Percentiles rank a stretch among this genome's conserved stretches.
Evolutionary conservation across 2,888 invertebrate species (phyloP).

Genomic region (Lepidonotus clava): DNA sequence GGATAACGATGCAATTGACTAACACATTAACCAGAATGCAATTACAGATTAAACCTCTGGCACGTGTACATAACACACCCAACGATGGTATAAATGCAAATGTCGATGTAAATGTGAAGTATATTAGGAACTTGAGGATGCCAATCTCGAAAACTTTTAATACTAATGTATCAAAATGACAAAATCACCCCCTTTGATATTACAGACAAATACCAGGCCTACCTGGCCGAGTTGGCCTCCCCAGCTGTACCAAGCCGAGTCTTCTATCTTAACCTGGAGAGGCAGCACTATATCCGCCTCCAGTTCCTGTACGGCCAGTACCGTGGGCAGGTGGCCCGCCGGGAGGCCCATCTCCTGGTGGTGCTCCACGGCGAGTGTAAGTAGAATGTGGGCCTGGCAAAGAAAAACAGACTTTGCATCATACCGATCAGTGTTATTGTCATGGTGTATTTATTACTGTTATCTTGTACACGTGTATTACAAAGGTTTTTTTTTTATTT

Average conservation of each 20-base stretch:
- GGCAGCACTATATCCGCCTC: conserved; percentile 72
- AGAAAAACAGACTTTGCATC: background rate
- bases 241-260: conserved; percentile 66
- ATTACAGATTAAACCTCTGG: too few species aligned
- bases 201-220: conserved; percentile 73
- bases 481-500: background rate
- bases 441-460: background rate
- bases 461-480: background rate
- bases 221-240: conserved; percentile 72
- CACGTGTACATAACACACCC: too few species aligned
- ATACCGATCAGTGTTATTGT: background rate
- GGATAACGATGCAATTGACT: too few species aligned
- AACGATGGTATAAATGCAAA: too few species aligned
- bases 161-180: too few species aligned
- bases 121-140: too few species aligned
- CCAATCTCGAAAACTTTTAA: too few species aligned
- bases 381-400: conserved; percentile 50
- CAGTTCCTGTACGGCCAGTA: conserved; percentile 73
- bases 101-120: too few species aligned
- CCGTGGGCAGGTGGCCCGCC: conserved; percentile 64
- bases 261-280: conserved; percentile 75
- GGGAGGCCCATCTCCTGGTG: conserved; percentile 74
- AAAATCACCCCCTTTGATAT: too few species aligned
- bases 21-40: too few species aligned
- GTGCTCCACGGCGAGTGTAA: conserved; percentile 77